Percentiles rank a stretch among this genome's conserved stretches.
Conservation (phyloP, 1,140 invertebrate genomes). For the Rhopalosiphum padi region DNA sequence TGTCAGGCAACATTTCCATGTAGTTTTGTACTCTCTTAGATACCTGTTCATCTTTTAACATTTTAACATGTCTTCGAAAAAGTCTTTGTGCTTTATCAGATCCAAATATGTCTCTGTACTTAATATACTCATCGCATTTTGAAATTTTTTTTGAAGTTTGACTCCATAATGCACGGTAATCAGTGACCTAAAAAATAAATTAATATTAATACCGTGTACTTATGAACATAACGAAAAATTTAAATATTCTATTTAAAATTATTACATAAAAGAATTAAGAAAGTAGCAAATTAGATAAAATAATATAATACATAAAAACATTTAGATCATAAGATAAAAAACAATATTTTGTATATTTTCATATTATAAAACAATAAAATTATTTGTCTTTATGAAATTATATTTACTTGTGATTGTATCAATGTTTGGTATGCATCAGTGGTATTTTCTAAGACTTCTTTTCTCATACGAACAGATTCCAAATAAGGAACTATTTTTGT, state of each 20-base stretch:
- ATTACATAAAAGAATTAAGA: not conserved
- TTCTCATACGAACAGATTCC: constrained; percentile 84
- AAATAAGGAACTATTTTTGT: constrained; percentile 80
- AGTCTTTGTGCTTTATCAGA: constrained; percentile 82
- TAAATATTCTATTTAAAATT: not conserved
- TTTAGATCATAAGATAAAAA: not conserved
- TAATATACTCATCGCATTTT: constrained; percentile 86
- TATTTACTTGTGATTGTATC: constrained; percentile 76
- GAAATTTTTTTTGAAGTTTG: constrained; percentile 85
- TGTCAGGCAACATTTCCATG: constrained; percentile 79
- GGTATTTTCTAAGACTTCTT: constrained; percentile 87
- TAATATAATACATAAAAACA: not conserved
- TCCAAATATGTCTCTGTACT: constrained; percentile 90
- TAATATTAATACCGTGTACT: constrained; percentile 31
- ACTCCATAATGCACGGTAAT: constrained; percentile 87
- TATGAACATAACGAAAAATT: not conserved
- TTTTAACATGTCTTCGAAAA: constrained; percentile 83
- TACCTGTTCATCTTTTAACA: constrained; percentile 85
- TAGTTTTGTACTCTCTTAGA: constrained; percentile 81
- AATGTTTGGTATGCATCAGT: constrained; percentile 87
- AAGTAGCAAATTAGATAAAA: not conserved
- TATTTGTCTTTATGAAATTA: not conserved
- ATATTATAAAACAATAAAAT: not conserved
- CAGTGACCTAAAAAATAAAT: constrained; percentile 66
- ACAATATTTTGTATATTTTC: not conserved